Conservation (phyloP, 2,888 invertebrate species). For the Plebejus melissa region DNA sequence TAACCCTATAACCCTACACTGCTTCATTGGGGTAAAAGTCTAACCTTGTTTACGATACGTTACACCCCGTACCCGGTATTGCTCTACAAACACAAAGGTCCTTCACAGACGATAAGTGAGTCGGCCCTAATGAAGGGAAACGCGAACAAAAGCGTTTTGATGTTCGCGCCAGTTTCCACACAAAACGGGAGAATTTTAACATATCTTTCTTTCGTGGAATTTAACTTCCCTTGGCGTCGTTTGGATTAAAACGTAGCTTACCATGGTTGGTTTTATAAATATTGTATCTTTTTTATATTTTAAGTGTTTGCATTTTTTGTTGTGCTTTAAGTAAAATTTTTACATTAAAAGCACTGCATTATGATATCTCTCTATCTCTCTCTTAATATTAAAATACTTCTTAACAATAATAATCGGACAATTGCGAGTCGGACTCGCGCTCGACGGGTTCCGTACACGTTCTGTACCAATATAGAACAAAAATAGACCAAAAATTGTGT, state of each 20-base stretch:
- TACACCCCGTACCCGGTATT: not conserved
- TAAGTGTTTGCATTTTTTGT: not conserved
- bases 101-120: slow-evolving; percentile 14
- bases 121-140: slow-evolving; percentile 9
- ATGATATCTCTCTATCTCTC: no score
- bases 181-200: not conserved
- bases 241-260: not conserved
- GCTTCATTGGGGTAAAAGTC: not conserved
- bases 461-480: no score
- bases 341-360: not conserved
- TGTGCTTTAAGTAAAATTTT: not conserved
- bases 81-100: slow-evolving; percentile 2
- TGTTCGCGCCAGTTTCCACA: not conserved
- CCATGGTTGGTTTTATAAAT: not conserved
- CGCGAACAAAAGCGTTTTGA: slow-evolving; percentile 19
- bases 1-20: not conserved
- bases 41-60: not conserved
- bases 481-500: no score
- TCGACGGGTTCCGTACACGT: no score
- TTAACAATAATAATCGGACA: no score
- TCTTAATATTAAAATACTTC: no score
- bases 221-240: slow-evolving; percentile 1
- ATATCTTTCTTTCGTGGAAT: not conserved
- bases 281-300: not conserved
- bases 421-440: no score